Conservation (phyloP, 2,113 vertebrate genomes). For the Shinisaurus crocodilurus region DNA sequence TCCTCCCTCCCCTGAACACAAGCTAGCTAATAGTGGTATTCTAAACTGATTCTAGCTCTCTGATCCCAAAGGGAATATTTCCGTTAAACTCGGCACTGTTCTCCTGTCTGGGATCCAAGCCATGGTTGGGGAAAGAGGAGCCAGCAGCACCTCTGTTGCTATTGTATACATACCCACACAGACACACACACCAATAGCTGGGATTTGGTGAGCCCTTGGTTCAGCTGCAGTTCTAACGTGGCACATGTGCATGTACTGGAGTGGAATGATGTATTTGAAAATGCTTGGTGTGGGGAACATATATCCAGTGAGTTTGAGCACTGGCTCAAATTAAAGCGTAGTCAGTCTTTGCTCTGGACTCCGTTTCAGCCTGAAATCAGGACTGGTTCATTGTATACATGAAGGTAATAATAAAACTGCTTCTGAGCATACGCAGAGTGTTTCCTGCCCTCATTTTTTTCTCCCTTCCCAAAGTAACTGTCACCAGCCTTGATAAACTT, state of each 20-base stretch:
- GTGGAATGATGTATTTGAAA: not conserved
- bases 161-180: not conserved
- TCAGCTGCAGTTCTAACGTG: constrained; percentile 1
- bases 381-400: not conserved
- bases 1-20: not conserved
- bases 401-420: not conserved
- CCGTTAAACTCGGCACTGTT: not conserved
- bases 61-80: constrained; percentile 19
- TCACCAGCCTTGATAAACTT: not conserved
- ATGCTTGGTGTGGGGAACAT: not conserved
- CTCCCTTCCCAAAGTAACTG: not conserved
- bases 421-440: not conserved
- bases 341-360: no score
- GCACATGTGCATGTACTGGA: not conserved
- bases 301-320: not conserved
- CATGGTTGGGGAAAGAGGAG: not conserved
- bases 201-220: not conserved
- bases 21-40: not conserved
- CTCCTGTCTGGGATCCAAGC: constrained; percentile 20
- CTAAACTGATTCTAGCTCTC: not conserved
- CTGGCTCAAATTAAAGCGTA: not conserved
- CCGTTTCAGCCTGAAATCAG: not conserved
- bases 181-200: not conserved
- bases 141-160: not conserved
- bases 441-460: not conserved